Evolutionary conservation across 2,888 invertebrate genomes (phyloP), one percentile per base, ranked within the genome.

Genomic region (Pedicia rivosa): DNA sequence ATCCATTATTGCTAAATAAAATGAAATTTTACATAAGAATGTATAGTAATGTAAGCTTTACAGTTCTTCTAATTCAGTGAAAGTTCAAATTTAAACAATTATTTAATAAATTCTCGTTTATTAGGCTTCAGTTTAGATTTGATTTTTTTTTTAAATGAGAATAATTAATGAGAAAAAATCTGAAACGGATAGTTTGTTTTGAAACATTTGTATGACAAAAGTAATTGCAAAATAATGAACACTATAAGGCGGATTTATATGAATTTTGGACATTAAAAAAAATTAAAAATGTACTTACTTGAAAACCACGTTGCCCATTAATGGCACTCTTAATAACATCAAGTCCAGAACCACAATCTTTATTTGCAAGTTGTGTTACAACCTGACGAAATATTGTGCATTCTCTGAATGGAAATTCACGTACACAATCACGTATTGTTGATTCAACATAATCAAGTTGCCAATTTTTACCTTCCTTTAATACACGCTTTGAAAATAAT

Each of bases 391-490:
- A 87, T 20, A 95, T 74, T 8, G 84, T 79, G 48, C 87, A 83
- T 52, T 95, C 91, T 52, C 83, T 70, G 51, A 75, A 90, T 0
- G 91, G 90, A 57, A 94, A 98, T 52, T 87, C 83, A 42, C 87
- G 69, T 0, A 95, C 76, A 34, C 81, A 76, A 53, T 90, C 87
- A 37, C 87, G 74, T 5, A 98, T 62, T 51, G 94, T 78, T 37
- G 63, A 65, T 51, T 79, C 78, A 62, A 78, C 68, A 44, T 71
- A 66, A 44, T 78, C 78, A 43, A 70, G 50, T 64, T 71, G 45
- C 28, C 75, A 84, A 52, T 69, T 71, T 60, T 74, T 81, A 39
- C 74, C 77, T 33, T 76, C 74, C 53, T 83, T 83, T 22, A 87
- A 56, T 10, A 86, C 67, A 47, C 79, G 79, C 50, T 78, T 76